A percentile compares a stretch with the other conserved stretches of the same genome.
Evolutionary conservation across 2,797 vertebrate species (phyloP).

Genomic region (Petrocephalus sullivani): DNA sequence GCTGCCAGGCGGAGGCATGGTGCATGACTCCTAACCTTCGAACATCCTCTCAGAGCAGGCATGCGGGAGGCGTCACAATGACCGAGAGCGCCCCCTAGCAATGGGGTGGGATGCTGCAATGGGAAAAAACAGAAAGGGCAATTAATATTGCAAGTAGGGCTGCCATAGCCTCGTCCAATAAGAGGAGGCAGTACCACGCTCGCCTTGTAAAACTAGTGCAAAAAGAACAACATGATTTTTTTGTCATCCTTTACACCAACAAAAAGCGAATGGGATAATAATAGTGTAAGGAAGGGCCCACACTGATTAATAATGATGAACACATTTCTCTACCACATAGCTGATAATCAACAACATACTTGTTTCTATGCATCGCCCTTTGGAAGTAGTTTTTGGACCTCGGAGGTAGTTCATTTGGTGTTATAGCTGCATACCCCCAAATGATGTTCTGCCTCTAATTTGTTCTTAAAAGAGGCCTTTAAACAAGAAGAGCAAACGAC

Average conservation of each 20-base stretch:
- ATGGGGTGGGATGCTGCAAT: neutral
- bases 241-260: neutral
- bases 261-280: neutral
- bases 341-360: neutral
- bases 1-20: slow-evolving; percentile 34
- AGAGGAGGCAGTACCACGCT: neutral
- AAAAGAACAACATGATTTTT: neutral
- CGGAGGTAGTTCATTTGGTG: neutral
- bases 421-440: neutral
- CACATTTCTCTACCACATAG: neutral
- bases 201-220: neutral
- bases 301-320: neutral
- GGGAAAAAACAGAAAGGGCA: neutral
- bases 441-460: neutral
- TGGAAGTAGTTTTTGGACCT: neutral
- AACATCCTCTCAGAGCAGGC: slow-evolving; percentile 14
- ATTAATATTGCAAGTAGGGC: neutral
- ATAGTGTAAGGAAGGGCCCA: neutral
- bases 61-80: neutral
- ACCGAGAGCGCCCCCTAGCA: neutral
- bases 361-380: neutral
- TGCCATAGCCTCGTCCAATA: neutral
- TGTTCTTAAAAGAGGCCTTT: neutral
- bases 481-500: neutral
- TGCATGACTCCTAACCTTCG: slow-evolving; percentile 41